These are phyloP conservation scores for Rotaria macrura DNA, from an alignment of 2,888 invertebrate species.

Conservation along the genomic window DNA sequence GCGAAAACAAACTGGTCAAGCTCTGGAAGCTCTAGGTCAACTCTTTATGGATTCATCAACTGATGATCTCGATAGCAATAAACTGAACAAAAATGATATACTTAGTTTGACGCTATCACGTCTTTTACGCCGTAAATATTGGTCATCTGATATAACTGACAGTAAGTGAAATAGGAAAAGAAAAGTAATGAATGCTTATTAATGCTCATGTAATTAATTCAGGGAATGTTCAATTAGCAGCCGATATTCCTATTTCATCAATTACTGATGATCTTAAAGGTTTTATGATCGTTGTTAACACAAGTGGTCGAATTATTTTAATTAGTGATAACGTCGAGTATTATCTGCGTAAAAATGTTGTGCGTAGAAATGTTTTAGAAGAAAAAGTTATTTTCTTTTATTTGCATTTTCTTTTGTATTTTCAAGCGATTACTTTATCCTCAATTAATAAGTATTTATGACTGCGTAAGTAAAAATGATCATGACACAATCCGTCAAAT, in stretches of 20 bases:
- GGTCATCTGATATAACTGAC: not conserved
- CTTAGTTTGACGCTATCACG: not conserved
- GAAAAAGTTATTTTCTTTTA: not conserved
- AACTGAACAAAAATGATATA: not conserved
- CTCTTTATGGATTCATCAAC: not conserved
- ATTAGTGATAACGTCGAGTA: not conserved
- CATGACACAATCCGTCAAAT: not conserved
- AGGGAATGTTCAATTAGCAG: not conserved
- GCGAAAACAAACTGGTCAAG: constrained; percentile 2
- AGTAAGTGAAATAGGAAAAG: not conserved
- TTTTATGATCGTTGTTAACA: not conserved
- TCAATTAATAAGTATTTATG: constrained; percentile 18
- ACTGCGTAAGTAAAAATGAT: not conserved
- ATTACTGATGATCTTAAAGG: not conserved
- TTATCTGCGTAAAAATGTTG: not conserved
- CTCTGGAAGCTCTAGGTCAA: constrained; percentile 14
- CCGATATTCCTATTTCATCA: not conserved
- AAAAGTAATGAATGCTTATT: too few species aligned
- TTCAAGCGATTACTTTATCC: not conserved
- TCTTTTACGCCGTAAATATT: not conserved
- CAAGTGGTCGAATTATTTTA: not conserved
- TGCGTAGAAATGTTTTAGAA: not conserved
- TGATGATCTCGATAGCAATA: not conserved
- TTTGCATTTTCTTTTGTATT: not conserved
- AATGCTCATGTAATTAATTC: not conserved